Conservation (phyloP, 1,140 invertebrate species). For the Trichonephila inaurata region DNA sequence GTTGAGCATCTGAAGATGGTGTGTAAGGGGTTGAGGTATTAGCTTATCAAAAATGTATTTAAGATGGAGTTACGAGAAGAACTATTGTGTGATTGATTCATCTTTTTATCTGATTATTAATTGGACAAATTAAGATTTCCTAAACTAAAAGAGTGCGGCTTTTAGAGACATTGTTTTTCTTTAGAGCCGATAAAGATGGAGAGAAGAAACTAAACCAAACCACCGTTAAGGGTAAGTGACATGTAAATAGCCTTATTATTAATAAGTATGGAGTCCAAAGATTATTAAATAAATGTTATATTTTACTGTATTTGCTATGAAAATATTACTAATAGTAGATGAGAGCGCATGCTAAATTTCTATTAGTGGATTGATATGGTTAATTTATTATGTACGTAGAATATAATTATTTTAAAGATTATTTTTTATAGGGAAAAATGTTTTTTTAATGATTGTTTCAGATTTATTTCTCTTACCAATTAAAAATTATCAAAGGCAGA, state of each 20-base stretch:
- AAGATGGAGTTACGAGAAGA: background rate
- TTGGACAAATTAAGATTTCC: conserved; percentile 30
- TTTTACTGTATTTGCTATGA: background rate
- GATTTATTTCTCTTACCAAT: no score
- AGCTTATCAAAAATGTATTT: background rate
- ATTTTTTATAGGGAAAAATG: background rate
- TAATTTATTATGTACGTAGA: background rate
- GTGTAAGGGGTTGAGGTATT: conserved; percentile 53
- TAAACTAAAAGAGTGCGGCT: conserved; percentile 23
- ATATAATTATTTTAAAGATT: background rate
- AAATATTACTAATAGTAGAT: background rate
- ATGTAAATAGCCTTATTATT: conserved; percentile 51
- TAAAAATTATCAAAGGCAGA: no score
- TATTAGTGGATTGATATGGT: background rate
- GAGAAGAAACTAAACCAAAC: conserved; percentile 65
- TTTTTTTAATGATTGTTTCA: background rate
- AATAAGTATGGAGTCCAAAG: background rate
- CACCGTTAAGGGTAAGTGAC: conserved; percentile 75
- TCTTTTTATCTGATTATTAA: conserved; percentile 4
- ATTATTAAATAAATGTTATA: background rate
- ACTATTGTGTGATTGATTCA: conserved; percentile 1
- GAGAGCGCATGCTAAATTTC: background rate
- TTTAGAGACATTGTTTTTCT: conserved; percentile 69
- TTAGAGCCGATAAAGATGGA: conserved; percentile 70
- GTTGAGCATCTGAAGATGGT: conserved; percentile 12